These are phyloP conservation scores for Sporophila hypoxantha DNA, from an alignment of 2,113 vertebrate genomes.

Conservation along the genomic window DNA sequence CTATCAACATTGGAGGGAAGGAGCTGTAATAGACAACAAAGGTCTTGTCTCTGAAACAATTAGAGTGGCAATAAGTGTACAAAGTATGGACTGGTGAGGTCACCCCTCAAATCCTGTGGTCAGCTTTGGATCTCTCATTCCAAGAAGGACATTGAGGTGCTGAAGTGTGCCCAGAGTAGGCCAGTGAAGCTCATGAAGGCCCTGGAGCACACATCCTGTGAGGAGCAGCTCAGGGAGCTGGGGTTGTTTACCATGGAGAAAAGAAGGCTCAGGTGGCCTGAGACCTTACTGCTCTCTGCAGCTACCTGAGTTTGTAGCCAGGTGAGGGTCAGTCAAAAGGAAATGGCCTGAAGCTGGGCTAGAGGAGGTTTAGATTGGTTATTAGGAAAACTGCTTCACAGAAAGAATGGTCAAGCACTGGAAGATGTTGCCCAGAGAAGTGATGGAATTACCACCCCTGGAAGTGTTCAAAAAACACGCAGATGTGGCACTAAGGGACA, in stretches of 20 bases:
- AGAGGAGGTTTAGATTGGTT: neutral
- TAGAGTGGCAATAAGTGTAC: neutral
- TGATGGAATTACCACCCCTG: neutral
- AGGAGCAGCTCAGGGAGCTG: neutral
- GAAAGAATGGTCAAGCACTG: neutral
- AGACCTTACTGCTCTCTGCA: neutral
- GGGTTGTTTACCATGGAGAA: neutral
- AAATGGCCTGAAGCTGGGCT: neutral
- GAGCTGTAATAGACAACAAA: neutral
- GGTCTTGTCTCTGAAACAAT: neutral
- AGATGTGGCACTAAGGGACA: neutral
- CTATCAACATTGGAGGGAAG: neutral
- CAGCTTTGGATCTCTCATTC: neutral
- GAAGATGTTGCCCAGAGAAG: neutral
- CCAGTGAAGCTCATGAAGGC: fast-evolving
- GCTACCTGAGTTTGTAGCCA: neutral
- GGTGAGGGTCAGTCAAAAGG: fast-evolving
- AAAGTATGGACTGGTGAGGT: neutral
- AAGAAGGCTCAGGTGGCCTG: neutral
- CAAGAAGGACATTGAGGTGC: neutral
- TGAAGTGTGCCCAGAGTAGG: neutral
- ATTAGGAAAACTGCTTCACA: neutral
- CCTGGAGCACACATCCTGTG: fast-evolving
- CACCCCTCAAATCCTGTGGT: neutral
- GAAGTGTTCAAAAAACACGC: neutral